A percentile compares a stretch with the other conserved stretches of the same genome.
Evolutionary conservation across 2,113 vertebrate genomes (phyloP).

Genomic region (Odontesthes bonariensis): DNA sequence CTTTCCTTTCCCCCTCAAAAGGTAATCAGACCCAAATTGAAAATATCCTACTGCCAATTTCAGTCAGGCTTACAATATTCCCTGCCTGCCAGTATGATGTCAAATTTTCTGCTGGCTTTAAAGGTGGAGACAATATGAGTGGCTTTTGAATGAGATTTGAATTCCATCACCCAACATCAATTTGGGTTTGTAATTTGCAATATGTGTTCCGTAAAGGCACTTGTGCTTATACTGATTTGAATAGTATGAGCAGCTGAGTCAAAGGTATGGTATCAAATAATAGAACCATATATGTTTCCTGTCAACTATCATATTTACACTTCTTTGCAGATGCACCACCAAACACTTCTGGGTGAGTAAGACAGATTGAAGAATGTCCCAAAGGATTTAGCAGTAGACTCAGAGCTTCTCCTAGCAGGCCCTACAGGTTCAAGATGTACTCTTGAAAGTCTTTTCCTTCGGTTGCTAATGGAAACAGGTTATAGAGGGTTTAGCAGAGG

Average conservation of each 20-base stretch:
- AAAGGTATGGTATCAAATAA: constrained; percentile 36
- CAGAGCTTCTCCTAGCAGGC: not conserved
- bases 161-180: constrained; percentile 49
- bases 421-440: not conserved
- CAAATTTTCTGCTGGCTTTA: constrained; percentile 31
- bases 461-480: constrained; percentile 44
- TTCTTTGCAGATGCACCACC: constrained; percentile 39
- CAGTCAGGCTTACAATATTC: constrained; percentile 54
- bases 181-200: constrained; percentile 49
- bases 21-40: constrained; percentile 79
- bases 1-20: constrained; percentile 60
- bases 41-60: constrained; percentile 75
- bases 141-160: constrained; percentile 60
- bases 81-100: constrained; percentile 42
- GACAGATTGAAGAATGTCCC: constrained; percentile 36
- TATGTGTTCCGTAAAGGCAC: constrained; percentile 36
- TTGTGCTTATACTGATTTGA: constrained; percentile 13
- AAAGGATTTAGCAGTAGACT: constrained; percentile 16
- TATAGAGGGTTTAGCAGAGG: not conserved
- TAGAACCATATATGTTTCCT: constrained; percentile 45
- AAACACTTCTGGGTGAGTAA: constrained; percentile 5
- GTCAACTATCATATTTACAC: constrained; percentile 32
- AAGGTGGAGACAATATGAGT: constrained; percentile 50
- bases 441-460: constrained; percentile 6
- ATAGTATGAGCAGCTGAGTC: constrained; percentile 26